phyloP scores from a whole-genome alignment of 2,888 invertebrate species.

The Mesoligia furuncula region DNA sequence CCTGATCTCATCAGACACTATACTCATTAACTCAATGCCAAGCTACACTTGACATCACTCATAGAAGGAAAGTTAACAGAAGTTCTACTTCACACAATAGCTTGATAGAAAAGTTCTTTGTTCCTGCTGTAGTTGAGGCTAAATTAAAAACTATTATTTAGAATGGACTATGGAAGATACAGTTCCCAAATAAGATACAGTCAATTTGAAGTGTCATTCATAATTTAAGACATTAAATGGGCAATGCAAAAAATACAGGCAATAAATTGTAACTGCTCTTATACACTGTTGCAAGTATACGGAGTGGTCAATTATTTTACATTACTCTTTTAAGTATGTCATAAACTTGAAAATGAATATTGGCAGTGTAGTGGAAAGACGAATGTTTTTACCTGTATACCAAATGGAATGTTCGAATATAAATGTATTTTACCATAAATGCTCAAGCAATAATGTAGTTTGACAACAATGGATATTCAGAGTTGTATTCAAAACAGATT shows the following conservation, averaged over 20 bases:
- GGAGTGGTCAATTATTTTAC: not conserved
- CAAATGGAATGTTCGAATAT: not conserved
- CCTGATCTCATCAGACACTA: conserved; percentile 61
- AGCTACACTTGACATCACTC: conserved; percentile 75
- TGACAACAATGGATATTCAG: conserved; percentile 13
- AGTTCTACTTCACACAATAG: conserved; percentile 27
- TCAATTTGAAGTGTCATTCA: not conserved
- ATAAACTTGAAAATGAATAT: not conserved
- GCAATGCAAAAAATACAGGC: too few relatives aligned
- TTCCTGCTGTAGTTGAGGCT: too few relatives aligned
- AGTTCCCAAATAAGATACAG: not conserved
- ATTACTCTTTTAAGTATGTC: not conserved
- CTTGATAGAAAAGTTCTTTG: not conserved
- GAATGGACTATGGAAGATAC: not conserved
- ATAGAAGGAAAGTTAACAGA: conserved; percentile 31
- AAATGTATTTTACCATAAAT: conserved; percentile 8
- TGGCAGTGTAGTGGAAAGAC: not conserved
- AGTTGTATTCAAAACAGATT: conserved; percentile 40
- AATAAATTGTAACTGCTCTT: not conserved
- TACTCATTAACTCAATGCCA: conserved; percentile 74
- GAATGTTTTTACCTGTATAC: not conserved
- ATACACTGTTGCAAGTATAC: not conserved
- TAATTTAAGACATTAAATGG: not conserved
- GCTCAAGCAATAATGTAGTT: conserved; percentile 1
- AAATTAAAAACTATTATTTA: not conserved